Evolutionary conservation across 2,888 invertebrate species (phyloP).

Genomic region (Hyles lineata): DNA sequence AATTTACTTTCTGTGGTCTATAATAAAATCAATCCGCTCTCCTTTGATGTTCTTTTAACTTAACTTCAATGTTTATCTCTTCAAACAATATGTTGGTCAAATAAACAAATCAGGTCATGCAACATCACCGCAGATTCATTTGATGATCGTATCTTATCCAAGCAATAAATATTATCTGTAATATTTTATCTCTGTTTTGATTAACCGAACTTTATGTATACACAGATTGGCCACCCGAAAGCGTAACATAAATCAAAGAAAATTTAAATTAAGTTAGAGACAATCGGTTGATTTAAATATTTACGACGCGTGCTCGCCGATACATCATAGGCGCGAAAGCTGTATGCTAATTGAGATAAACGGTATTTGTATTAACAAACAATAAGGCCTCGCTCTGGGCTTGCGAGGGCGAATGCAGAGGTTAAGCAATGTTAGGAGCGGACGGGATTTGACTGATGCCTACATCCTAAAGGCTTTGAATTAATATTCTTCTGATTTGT

Average conservation of each 20-base stretch:
- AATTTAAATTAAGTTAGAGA: slow-evolving; percentile 26
- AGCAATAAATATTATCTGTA: slow-evolving; percentile 17
- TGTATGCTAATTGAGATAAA: slow-evolving; percentile 49
- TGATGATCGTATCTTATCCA: slow-evolving; percentile 22
- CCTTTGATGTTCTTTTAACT: not conserved
- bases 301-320: slow-evolving; percentile 39
- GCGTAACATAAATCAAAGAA: slow-evolving; percentile 9
- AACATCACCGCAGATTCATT: slow-evolving; percentile 17
- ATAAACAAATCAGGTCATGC: slow-evolving; percentile 6
- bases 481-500: not conserved
- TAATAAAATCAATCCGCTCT: too few relatives aligned
- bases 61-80: not conserved
- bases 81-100: not conserved
- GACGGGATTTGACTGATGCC: slow-evolving; percentile 14
- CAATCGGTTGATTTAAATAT: slow-evolving; percentile 41
- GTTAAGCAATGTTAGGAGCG: slow-evolving; percentile 19
- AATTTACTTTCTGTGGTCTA: too few relatives aligned
- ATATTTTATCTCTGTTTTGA: slow-evolving; percentile 17
- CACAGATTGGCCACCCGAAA: slow-evolving; percentile 19
- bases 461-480: slow-evolving; percentile 4
- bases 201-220: not conserved
- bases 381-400: slow-evolving; percentile 47
- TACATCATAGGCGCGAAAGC: slow-evolving; percentile 45
- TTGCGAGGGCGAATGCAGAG: slow-evolving; percentile 15
- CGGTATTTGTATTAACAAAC: slow-evolving; percentile 62